phyloP scores from a whole-genome alignment of 2,888 invertebrate genomes.

The Heliconius ismenius region DNA sequence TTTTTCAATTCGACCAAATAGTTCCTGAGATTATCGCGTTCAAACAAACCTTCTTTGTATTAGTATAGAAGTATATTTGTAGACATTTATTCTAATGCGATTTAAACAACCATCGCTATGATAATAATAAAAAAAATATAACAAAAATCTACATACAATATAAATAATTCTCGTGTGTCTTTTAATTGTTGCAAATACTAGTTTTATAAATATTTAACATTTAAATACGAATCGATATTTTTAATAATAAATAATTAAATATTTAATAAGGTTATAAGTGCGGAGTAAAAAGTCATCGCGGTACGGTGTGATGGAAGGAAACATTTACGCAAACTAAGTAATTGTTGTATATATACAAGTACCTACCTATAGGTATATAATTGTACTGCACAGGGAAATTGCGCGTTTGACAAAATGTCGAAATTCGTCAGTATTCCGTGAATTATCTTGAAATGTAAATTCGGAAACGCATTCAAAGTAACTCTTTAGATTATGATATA shows the following conservation, averaged over 20 bases:
- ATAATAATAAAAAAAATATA: too few relatives aligned
- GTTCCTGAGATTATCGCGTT: too few relatives aligned
- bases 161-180: neutral
- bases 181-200: neutral
- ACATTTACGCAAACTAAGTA: constrained; percentile 55
- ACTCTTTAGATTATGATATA: constrained; percentile 24
- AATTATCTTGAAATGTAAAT: constrained; percentile 55
- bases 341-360: constrained; percentile 48
- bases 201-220: neutral
- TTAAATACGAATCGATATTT: neutral
- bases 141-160: too few relatives aligned
- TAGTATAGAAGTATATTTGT: too few relatives aligned
- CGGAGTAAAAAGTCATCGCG: constrained; percentile 32
- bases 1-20: too few relatives aligned
- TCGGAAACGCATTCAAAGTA: constrained; percentile 44
- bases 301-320: constrained; percentile 53
- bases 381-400: constrained; percentile 53
- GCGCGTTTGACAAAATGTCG: constrained; percentile 52
- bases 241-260: neutral
- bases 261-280: constrained; percentile 5
- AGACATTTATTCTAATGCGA: too few relatives aligned
- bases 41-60: too few relatives aligned
- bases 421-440: constrained; percentile 58
- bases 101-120: too few relatives aligned
- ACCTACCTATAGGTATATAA: constrained; percentile 35